These are phyloP conservation scores for Battus philenor DNA, from an alignment of 1,140 invertebrate genomes.

Conservation along the genomic window DNA sequence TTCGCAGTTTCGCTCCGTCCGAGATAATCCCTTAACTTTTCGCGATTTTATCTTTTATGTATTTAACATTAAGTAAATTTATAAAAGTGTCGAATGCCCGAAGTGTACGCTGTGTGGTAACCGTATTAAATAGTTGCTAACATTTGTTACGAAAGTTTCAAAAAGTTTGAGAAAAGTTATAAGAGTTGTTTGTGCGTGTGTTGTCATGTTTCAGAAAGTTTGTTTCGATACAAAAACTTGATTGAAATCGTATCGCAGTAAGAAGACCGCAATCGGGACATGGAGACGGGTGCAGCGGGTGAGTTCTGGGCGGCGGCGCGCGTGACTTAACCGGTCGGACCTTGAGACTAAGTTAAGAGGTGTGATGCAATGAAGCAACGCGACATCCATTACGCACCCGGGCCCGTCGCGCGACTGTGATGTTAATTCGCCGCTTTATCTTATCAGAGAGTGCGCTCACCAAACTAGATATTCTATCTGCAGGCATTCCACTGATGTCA, in stretches of 20 bases:
- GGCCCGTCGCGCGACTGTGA: constrained; percentile 8
- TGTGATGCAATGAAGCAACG: constrained; percentile 44
- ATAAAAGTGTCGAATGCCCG: constrained; percentile 26
- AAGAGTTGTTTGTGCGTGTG: constrained; percentile 53
- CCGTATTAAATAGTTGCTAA: neutral
- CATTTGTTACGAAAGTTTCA: constrained; percentile 22
- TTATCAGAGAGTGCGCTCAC: constrained; percentile 51
- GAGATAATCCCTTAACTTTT: constrained; percentile 26
- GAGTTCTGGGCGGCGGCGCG: constrained; percentile 28
- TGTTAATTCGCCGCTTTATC: constrained; percentile 35
- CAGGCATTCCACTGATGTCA: constrained; percentile 28
- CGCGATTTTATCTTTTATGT: constrained; percentile 24
- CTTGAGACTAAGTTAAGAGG: constrained; percentile 39
- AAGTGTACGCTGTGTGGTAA: constrained; percentile 8
- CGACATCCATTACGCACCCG: constrained; percentile 16
- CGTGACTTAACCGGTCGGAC: constrained; percentile 30
- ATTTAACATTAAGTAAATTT: constrained; percentile 17
- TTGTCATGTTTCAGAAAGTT: constrained; percentile 65
- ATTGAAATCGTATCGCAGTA: constrained; percentile 31
- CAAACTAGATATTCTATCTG: too few species aligned
- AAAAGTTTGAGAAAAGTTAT: constrained; percentile 46
- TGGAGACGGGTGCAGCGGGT: constrained; percentile 59
- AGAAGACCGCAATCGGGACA: constrained; percentile 27
- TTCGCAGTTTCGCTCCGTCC: constrained; percentile 34
- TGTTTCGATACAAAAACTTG: constrained; percentile 47